These are phyloP conservation scores for Tiliqua scincoides DNA, from an alignment of 2,113 vertebrate genomes.

Conservation along the genomic window DNA sequence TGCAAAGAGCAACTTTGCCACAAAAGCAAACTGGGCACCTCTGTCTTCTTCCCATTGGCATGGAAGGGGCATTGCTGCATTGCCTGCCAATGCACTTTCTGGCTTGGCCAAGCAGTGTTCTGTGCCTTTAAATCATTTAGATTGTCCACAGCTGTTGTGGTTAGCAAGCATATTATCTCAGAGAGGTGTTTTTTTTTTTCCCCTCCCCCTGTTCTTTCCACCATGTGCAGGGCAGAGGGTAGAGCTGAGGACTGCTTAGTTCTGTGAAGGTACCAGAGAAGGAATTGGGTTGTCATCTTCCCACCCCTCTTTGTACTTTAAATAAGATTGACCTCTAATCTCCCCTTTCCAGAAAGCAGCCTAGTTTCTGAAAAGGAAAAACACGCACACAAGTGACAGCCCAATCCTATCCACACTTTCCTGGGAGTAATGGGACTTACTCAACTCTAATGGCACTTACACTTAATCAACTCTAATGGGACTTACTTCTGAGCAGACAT, in stretches of 20 bases:
- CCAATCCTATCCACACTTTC: too few species aligned
- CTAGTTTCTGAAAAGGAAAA: not conserved
- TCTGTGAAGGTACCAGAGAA: not conserved
- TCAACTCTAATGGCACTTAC: too few species aligned
- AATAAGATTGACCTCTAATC: not conserved
- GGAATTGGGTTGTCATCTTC: not conserved
- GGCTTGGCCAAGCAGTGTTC: not conserved
- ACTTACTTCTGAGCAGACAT: too few species aligned
- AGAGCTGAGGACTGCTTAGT: not conserved
- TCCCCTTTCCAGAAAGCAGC: not conserved
- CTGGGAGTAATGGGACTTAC: too few species aligned
- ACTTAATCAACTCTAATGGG: too few species aligned
- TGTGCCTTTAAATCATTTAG: not conserved
- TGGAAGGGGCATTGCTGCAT: not conserved
- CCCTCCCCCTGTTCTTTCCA: not conserved
- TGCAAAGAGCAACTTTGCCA: not conserved
- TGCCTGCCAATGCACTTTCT: not conserved
- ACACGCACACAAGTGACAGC: too few species aligned
- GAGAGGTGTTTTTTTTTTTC: too few species aligned
- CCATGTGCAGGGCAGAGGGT: not conserved
- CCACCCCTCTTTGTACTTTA: not conserved
- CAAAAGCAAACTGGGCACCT: not conserved
- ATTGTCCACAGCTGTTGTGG: conserved; percentile 18
- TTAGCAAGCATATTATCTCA: conserved; percentile 17
- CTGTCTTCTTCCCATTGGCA: not conserved